phyloP scores from a whole-genome alignment of 92 coral and sea anemone species.

The Pocillopora grandis region DNA sequence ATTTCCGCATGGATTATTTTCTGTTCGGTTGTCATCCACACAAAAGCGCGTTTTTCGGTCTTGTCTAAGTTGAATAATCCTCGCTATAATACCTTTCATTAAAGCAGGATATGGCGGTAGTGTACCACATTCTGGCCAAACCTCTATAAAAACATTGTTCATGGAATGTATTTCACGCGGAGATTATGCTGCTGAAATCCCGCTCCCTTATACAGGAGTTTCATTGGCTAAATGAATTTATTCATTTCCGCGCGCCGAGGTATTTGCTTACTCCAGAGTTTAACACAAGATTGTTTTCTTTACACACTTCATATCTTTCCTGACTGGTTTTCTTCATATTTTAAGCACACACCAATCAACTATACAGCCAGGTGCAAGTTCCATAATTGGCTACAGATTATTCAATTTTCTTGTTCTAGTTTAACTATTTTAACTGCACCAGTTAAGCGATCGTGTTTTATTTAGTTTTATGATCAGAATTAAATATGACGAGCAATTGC shows the following conservation, averaged over 20 bases:
- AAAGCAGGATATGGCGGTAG: conserved; percentile 29
- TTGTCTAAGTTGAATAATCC: conserved; percentile 16
- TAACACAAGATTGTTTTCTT: neutral
- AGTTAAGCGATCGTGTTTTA: neutral
- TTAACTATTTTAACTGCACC: neutral
- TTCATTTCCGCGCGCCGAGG: neutral
- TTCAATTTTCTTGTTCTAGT: neutral
- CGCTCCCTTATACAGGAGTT: conserved; percentile 4
- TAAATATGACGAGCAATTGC: neutral
- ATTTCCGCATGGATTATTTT: neutral
- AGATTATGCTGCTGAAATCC: conserved; percentile 17
- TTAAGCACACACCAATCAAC: neutral
- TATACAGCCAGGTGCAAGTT: conserved; percentile 11
- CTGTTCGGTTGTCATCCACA: neutral
- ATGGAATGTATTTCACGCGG: conserved; percentile 5
- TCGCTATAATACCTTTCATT: conserved; percentile 17
- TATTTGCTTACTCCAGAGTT: neutral
- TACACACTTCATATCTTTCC: conserved; percentile 1
- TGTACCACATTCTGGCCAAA: neutral
- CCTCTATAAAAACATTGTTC: conserved; percentile 31
- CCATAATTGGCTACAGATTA: neutral
- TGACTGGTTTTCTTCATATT: conserved; percentile 13
- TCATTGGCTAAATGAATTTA: neutral
- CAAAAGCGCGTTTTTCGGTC: neutral
- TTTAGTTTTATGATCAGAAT: neutral